Evolutionary conservation across 1,140 invertebrate genomes (phyloP).

Genomic region (Medauroidea extradentata): DNA sequence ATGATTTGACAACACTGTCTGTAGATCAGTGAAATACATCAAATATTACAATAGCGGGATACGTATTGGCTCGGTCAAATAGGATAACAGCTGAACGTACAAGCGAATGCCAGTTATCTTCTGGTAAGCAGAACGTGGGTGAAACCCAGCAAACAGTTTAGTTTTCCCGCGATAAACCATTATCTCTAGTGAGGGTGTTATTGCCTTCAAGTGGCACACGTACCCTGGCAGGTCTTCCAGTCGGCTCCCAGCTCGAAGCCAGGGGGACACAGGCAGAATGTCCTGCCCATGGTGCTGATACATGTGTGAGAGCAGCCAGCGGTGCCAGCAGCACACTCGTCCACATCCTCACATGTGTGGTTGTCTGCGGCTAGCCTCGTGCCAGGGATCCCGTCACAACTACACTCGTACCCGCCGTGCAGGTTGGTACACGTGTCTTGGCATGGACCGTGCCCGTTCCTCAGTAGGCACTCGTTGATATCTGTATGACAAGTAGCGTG

Average conservation of each 20-base stretch:
- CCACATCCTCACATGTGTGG: slow-evolving; percentile 52
- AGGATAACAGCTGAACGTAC: too few species aligned
- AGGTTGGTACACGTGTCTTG: slow-evolving; percentile 62
- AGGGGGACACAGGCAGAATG: slow-evolving; percentile 63
- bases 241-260: slow-evolving; percentile 53
- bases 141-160: too few species aligned
- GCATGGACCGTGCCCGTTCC: slow-evolving; percentile 63
- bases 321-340: slow-evolving; percentile 51
- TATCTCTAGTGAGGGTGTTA: too few species aligned
- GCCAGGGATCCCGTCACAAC: slow-evolving; percentile 52
- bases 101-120: too few species aligned
- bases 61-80: too few species aligned
- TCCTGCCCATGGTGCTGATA: slow-evolving; percentile 66
- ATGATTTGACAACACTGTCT: too few species aligned
- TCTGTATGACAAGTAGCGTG: slow-evolving; percentile 48
- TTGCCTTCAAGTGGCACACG: too few species aligned
- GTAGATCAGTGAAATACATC: too few species aligned
- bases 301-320: slow-evolving; percentile 44
- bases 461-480: slow-evolving; percentile 56
- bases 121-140: too few species aligned
- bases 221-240: slow-evolving; percentile 55
- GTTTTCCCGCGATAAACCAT: too few species aligned
- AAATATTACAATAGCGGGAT: too few species aligned
- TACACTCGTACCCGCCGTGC: slow-evolving; percentile 55
- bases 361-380: slow-evolving; percentile 55